Evolutionary conservation across 2,113 vertebrate species (phyloP).

Genomic region (Panthera uncia): DNA sequence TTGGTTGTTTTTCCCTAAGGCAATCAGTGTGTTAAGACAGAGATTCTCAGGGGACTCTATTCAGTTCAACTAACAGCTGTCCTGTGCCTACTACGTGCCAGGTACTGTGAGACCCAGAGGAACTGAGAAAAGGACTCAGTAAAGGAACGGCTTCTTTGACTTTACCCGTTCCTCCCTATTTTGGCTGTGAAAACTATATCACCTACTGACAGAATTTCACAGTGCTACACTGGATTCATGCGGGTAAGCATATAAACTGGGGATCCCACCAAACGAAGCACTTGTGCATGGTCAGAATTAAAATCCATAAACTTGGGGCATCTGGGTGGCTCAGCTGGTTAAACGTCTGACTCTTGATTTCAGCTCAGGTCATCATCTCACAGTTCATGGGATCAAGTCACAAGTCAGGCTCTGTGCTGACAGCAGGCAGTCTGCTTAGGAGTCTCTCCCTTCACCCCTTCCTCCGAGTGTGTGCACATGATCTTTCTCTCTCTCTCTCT

Average conservation of each 20-base stretch:
- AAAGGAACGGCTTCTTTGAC: neutral
- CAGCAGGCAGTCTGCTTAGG: no score
- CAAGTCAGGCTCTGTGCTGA: no score
- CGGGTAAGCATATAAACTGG: neutral
- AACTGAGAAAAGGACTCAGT: neutral
- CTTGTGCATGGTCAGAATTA: conserved; percentile 36
- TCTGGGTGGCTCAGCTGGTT: no score
- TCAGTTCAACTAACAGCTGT: neutral
- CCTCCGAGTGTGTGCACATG: no score
- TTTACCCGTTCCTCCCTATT: neutral
- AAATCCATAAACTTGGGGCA: conserved; percentile 19
- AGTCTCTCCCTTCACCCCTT: no score
- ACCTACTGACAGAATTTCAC: neutral
- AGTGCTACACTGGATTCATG: neutral
- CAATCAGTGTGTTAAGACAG: neutral
- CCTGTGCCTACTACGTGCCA: neutral
- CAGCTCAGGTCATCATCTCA: no score
- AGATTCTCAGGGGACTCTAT: neutral
- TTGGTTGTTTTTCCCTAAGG: neutral
- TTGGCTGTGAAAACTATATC: neutral
- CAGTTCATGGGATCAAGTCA: no score
- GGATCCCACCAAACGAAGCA: neutral
- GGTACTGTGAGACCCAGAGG: neutral
- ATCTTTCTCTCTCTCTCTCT: no score
- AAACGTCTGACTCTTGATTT: no score